Conservation (phyloP, 2,888 invertebrate species). For the Pinctada fucata region DNA sequence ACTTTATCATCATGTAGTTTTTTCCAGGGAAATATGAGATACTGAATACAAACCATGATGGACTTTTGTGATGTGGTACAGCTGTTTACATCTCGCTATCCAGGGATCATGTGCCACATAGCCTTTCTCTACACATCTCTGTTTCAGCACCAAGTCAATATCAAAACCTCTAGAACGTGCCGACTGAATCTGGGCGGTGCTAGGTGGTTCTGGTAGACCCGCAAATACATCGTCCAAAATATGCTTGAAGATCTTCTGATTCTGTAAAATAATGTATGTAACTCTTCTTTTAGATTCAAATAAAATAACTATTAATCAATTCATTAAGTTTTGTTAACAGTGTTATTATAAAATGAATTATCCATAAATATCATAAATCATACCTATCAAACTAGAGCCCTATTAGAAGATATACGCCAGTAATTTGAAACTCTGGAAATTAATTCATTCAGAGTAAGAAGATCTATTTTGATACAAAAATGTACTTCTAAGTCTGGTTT, state of each 20-base stretch:
- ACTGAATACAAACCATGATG: slow-evolving; percentile 67
- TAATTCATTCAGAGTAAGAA: no score
- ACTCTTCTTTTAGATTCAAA: background rate
- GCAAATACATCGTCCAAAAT: slow-evolving; percentile 73
- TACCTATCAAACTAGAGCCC: no score
- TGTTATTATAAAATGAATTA: background rate
- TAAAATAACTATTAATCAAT: background rate
- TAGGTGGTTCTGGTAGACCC: slow-evolving; percentile 69
- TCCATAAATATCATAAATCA: no score
- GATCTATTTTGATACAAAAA: no score
- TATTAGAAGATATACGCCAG: no score
- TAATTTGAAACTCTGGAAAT: no score
- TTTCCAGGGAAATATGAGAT: no score
- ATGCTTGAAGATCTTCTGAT: slow-evolving; percentile 67
- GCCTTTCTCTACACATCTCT: slow-evolving; percentile 67
- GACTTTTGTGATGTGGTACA: slow-evolving; percentile 72
- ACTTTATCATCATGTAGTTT: no score
- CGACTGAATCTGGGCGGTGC: slow-evolving; percentile 52
- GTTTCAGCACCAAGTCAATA: slow-evolving; percentile 67
- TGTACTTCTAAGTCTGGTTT: no score
- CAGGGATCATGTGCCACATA: slow-evolving; percentile 74
- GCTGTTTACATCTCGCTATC: slow-evolving; percentile 74
- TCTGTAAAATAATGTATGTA: slow-evolving; percentile 52
- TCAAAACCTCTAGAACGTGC: slow-evolving; percentile 64
- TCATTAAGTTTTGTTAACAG: background rate